Conservation (phyloP, 2,113 vertebrate genomes). For the Nothobranchius furzeri region DNA sequence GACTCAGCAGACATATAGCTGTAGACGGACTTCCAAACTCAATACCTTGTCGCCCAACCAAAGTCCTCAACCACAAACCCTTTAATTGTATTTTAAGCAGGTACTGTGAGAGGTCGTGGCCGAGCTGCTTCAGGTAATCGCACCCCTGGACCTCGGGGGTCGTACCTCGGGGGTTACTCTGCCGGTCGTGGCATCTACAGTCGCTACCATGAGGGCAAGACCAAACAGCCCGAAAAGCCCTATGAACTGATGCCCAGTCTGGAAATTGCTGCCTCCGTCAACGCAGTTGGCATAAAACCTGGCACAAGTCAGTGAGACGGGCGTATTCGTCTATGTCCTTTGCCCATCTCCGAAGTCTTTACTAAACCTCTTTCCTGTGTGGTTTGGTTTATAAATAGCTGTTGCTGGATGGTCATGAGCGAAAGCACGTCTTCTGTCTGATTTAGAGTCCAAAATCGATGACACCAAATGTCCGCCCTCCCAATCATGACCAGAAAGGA, state of each 20-base stretch:
- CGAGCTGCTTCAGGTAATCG: conserved; percentile 92
- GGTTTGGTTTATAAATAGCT: conserved; percentile 36
- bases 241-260: conserved; percentile 93
- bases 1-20: conserved; percentile 10
- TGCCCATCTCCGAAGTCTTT: conserved; percentile 54
- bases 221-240: conserved; percentile 92
- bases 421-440: conserved; percentile 24
- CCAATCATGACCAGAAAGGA: conserved; percentile 64
- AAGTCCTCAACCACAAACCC: conserved; percentile 41
- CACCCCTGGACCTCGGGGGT: conserved; percentile 92
- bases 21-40: conserved; percentile 3
- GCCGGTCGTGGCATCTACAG: conserved; percentile 99
- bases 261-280: conserved; percentile 91
- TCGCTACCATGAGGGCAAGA: conserved; percentile 99
- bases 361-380: conserved; percentile 46
- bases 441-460: conserved; percentile 1
- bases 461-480: conserved; percentile 15
- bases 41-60: conserved; percentile 2
- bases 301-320: conserved; percentile 93
- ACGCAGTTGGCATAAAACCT: conserved; percentile 92
- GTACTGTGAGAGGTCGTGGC: conserved; percentile 97
- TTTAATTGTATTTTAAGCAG: conserved; percentile 91
- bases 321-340: conserved; percentile 40
- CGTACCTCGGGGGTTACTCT: conserved; percentile 98
- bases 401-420: conserved; percentile 59